Conservation (phyloP, 2,113 vertebrate genomes). For the Prolemur simus region DNA sequence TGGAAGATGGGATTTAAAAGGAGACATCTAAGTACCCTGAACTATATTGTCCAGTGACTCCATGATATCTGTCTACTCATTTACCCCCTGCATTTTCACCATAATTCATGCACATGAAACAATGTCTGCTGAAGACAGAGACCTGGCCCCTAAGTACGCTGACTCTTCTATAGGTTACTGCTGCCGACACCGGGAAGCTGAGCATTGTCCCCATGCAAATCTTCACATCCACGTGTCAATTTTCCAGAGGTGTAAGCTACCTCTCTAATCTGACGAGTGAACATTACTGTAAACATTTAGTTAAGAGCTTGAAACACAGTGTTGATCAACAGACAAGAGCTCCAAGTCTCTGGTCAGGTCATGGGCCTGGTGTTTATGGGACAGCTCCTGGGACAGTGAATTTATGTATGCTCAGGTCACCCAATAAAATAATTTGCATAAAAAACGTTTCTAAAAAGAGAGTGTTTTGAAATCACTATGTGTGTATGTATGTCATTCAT, state of each 20-base stretch:
- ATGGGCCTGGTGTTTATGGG: not conserved
- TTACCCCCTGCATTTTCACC: no score
- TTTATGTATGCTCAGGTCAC: not conserved
- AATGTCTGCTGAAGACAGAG: not conserved
- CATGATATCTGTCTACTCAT: fast-evolving
- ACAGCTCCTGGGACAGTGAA: not conserved
- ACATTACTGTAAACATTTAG: not conserved
- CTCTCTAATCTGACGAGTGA: not conserved
- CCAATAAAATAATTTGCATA: not conserved
- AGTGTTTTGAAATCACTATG: not conserved
- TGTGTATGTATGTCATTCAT: not conserved
- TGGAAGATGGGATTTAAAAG: not conserved
- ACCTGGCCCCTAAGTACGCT: fast-evolving
- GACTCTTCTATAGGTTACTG: not conserved
- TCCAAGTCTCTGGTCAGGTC: fast-evolving
- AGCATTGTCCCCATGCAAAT: not conserved
- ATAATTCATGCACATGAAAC: no score
- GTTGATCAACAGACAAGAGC: not conserved
- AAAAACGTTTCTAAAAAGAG: not conserved
- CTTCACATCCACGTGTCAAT: not conserved
- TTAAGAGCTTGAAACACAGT: not conserved
- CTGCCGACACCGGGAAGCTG: fast-evolving
- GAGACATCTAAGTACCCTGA: not conserved
- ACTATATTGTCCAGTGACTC: not conserved
- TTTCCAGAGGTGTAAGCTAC: not conserved